These are phyloP conservation scores for Pterophyllum scalare DNA, from an alignment of 2,113 vertebrate species.

Conservation along the genomic window DNA sequence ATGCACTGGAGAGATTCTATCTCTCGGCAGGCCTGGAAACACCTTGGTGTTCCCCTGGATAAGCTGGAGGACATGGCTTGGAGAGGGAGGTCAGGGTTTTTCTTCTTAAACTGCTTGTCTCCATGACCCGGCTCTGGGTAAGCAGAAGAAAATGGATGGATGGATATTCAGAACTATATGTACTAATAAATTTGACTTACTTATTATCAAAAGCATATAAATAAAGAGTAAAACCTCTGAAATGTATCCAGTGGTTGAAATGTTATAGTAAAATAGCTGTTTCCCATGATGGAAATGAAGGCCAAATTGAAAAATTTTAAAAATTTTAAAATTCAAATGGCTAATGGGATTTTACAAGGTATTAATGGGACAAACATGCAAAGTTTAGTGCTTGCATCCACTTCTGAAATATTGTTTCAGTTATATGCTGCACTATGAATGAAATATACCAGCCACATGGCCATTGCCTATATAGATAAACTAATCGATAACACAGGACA, in stretches of 20 bases:
- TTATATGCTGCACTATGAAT: neutral
- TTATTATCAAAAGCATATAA: neutral
- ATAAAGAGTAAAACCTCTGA: neutral
- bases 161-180: no score
- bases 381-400: neutral
- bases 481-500: constrained; percentile 4
- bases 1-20: no score
- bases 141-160: no score
- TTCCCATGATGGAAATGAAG: neutral
- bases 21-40: no score
- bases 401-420: neutral
- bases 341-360: neutral
- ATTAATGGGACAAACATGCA: neutral
- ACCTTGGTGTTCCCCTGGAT: no score
- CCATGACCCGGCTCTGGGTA: no score
- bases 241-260: neutral
- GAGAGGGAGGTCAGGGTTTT: no score
- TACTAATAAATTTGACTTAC: no score
- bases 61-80: no score
- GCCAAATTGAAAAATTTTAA: neutral
- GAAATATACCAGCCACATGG: neutral
- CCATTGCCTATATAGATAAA: neutral
- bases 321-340: neutral
- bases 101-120: no score
- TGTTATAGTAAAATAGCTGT: neutral